Evolutionary conservation across 2,888 invertebrate genomes (phyloP).

Genomic region (Xiphydria camelus): DNA sequence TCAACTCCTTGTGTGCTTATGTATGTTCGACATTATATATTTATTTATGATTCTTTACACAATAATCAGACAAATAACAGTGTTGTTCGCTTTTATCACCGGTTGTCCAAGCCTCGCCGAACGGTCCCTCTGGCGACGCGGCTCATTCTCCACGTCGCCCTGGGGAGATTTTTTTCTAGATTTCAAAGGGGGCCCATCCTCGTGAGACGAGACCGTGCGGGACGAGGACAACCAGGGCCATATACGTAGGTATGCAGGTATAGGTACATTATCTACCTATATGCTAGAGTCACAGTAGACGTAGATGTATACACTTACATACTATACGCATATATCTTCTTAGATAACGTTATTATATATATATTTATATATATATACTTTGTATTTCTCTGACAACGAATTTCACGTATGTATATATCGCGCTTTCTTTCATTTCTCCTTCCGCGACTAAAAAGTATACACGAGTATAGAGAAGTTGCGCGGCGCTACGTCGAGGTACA

Average conservation of each 20-base stretch:
- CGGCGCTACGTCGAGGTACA: too few relatives aligned
- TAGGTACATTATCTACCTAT: constrained; percentile 44
- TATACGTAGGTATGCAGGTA: constrained; percentile 21
- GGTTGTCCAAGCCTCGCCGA: constrained; percentile 24
- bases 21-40: constrained; percentile 4
- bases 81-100: constrained; percentile 34
- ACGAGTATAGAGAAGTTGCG: too few relatives aligned
- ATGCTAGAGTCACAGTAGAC: constrained; percentile 40
- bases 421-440: too few relatives aligned
- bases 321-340: constrained; percentile 31
- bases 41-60: constrained; percentile 52
- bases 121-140: too few relatives aligned
- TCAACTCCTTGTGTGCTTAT: too few relatives aligned
- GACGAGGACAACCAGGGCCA: not conserved
- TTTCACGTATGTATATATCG: too few relatives aligned
- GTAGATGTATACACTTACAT: constrained; percentile 14
- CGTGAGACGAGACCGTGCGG: too few relatives aligned
- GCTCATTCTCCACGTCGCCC: too few relatives aligned
- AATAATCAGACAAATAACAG: constrained; percentile 55
- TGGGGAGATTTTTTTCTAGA: too few relatives aligned
- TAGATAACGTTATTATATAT: constrained; percentile 14
- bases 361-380: not conserved
- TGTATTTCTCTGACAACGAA: too few relatives aligned
- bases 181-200: too few relatives aligned
- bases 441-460: too few relatives aligned